Conservation (phyloP, 2,113 vertebrate genomes). For the Hypanus sabinus region DNA sequence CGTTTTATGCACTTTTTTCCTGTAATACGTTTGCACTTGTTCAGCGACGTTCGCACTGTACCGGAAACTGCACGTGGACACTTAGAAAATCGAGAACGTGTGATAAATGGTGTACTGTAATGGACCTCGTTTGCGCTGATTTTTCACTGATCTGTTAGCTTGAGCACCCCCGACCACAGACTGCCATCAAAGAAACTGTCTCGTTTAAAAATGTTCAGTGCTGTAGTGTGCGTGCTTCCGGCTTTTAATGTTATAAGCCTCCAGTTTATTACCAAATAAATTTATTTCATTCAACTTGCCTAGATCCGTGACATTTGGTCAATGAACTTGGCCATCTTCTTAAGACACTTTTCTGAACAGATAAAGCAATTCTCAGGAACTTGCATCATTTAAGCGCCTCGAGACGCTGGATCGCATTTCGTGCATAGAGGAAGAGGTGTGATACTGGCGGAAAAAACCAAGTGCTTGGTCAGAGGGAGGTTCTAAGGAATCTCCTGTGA, state of each 20-base stretch:
- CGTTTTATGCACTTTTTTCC: slow-evolving; percentile 16
- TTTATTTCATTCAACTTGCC: neutral
- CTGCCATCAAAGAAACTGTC: neutral
- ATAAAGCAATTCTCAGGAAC: too few species aligned
- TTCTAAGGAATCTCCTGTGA: too few species aligned
- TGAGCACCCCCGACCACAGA: neutral
- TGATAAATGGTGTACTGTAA: neutral
- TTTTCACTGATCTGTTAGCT: neutral
- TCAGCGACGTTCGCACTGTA: slow-evolving; percentile 2
- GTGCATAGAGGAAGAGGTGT: too few species aligned
- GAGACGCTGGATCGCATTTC: too few species aligned
- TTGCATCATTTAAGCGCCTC: too few species aligned
- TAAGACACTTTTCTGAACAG: too few species aligned
- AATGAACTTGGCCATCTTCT: too few species aligned
- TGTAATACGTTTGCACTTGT: neutral
- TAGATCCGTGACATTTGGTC: too few species aligned
- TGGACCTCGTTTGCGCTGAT: neutral
- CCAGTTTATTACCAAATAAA: slow-evolving; percentile 7
- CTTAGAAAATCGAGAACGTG: neutral
- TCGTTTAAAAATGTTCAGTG: neutral
- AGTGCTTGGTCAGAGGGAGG: too few species aligned
- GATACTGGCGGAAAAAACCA: too few species aligned
- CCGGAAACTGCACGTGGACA: neutral
- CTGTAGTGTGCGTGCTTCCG: neutral
- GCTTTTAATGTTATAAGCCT: neutral